A percentile compares a stretch with the other conserved stretches of the same genome.
These are phyloP conservation scores for Rallus limicola DNA, from an alignment of 2,113 vertebrate genomes.

Conservation along the genomic window DNA sequence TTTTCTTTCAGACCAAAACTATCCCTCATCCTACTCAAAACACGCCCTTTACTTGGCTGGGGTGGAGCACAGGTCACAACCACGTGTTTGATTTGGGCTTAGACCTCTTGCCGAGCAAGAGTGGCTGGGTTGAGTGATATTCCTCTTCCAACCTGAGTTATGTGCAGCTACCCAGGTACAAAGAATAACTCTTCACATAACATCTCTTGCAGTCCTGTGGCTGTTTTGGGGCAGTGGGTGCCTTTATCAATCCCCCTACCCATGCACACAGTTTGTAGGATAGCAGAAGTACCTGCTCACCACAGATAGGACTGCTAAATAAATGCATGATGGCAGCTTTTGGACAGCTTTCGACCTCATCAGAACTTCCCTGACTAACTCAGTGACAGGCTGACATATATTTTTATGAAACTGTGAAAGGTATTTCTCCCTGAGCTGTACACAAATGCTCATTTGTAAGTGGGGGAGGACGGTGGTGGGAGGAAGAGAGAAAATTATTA, in stretches of 20 bases:
- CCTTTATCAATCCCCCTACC: neutral
- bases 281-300: neutral
- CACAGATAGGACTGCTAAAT: neutral
- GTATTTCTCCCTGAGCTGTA: slow-evolving; percentile 22
- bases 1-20: neutral
- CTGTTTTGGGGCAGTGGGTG: neutral
- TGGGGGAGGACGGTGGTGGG: neutral
- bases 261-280: neutral
- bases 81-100: neutral
- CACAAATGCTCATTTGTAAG: slow-evolving; percentile 10
- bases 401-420: slow-evolving; percentile 1
- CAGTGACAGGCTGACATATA: neutral
- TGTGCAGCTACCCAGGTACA: neutral
- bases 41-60: neutral
- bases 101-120: neutral
- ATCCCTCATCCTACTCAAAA: neutral
- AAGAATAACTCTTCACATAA: neutral
- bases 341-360: neutral
- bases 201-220: neutral
- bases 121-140: neutral
- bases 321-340: neutral
- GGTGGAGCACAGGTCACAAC: neutral
- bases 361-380: neutral
- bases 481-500: neutral
- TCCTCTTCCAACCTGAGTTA: neutral